Evolutionary conservation across 2,113 vertebrate genomes (phyloP), one percentile per base, ranked within the genome.

Genomic region (Guaruba guarouba): DNA sequence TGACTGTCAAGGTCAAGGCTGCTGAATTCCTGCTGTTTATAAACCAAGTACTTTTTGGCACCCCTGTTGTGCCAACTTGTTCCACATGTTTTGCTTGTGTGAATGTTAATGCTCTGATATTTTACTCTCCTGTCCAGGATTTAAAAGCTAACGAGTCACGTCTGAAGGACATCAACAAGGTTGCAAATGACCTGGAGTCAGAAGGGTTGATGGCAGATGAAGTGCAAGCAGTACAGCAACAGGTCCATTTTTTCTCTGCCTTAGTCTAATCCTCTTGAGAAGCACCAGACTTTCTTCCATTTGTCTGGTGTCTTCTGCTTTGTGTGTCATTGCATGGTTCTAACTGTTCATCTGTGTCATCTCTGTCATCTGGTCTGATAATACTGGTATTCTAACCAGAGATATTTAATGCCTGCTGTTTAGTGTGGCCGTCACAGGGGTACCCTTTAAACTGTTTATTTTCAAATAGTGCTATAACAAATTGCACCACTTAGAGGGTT

Each of bases 111-210:
- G 12, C 68, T 61, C 33, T 35, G 44, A 2, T 48, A 3, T 51
- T 41, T 63, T 68, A 7, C 31, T 94, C 61, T 68, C 79, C 44
- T 76, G 25, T 90, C 39, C 62, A 99, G 99, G 99, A 99, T 93
- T 97, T 99, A 87, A 99, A 99, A 94, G 99, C 99, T 48, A 99
- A 99, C 1, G 99, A 99, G 93, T 99, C 99, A 3, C 98, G 99
- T 27, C 98, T 99, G 95, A 98, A 99, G 96, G 99, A 99, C 97
- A 99, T 99, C 64, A 99, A 99, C 97, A 99, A 99, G 66, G 99
- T 99, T 96, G 99, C 99, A 0, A 98, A 98, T 23, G 99, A 99
- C 97, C 97, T 99, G 97, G 99, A 99, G 97, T 99, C 99, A 5
- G 99, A 99, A 95, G 99, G 99, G 23, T 97, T 99, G 57, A 99